A percentile compares a stretch with the other conserved stretches of the same genome.
Evolutionary conservation across 2,113 vertebrate species (phyloP).

Genomic region (Bos indicus): DNA sequence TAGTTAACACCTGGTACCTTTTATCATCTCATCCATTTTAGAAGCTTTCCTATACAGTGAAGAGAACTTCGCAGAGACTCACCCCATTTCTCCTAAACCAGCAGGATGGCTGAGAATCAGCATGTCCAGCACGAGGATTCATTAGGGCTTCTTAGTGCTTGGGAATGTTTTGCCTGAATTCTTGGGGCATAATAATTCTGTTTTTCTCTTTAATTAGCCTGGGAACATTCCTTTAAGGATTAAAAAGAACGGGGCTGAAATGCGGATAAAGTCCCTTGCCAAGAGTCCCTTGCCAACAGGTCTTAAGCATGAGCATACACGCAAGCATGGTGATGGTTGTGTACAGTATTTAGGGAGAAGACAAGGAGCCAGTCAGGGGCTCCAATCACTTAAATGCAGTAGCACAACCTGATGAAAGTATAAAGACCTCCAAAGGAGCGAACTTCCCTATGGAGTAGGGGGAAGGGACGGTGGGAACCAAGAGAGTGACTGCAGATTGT

Average conservation of each 20-base stretch:
- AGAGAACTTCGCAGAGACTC: neutral
- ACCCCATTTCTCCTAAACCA: neutral
- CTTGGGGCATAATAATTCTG: neutral
- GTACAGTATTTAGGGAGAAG: neutral
- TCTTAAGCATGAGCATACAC: neutral
- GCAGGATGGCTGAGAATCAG: conserved; percentile 12
- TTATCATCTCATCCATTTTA: neutral
- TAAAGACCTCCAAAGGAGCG: neutral
- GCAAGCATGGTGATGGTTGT: neutral
- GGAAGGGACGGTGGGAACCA: rapidly evolving
- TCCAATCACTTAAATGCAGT: too few species aligned
- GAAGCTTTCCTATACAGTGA: neutral
- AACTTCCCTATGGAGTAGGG: neutral
- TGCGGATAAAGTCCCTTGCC: neutral
- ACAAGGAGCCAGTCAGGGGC: neutral
- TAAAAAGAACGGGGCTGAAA: neutral
- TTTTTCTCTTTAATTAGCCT: neutral
- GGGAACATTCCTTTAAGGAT: conserved; percentile 39
- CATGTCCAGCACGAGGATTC: neutral
- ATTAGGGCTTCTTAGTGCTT: neutral
- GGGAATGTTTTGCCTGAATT: conserved; percentile 8
- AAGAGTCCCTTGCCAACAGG: neutral
- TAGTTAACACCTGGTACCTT: neutral
- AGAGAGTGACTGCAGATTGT: neutral
- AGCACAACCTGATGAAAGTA: neutral